Evolutionary conservation across 2,113 vertebrate species (phyloP).

Genomic region (Pachyramphus minor): DNA sequence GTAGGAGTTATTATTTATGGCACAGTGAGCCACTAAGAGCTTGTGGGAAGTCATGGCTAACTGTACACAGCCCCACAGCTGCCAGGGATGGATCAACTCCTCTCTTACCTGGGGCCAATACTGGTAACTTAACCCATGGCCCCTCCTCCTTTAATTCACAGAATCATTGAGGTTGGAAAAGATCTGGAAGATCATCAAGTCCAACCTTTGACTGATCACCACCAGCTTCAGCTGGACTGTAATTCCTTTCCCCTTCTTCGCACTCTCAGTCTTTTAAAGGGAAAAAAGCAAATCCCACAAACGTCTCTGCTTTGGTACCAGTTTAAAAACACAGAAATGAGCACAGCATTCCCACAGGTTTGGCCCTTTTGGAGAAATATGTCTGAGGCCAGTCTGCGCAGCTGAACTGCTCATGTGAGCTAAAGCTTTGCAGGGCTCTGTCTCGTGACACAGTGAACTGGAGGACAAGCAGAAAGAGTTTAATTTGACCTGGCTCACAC

Average conservation of each 20-base stretch:
- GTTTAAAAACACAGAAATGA: not conserved
- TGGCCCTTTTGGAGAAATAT: not conserved
- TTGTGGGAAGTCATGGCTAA: not conserved
- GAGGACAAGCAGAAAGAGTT: not conserved
- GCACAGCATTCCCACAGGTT: not conserved
- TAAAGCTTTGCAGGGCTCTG: not conserved
- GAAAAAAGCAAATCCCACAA: not conserved
- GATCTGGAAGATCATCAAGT: not conserved
- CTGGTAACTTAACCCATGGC: not conserved
- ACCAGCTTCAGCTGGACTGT: not conserved
- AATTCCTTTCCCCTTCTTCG: not conserved
- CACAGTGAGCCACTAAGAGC: not conserved
- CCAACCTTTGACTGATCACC: not conserved
- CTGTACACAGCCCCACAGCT: not conserved
- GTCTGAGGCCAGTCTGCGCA: too few relatives aligned
- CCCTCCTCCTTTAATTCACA: not conserved
- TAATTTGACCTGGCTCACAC: not conserved
- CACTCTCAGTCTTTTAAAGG: not conserved
- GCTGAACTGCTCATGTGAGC: not conserved
- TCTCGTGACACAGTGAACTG: not conserved
- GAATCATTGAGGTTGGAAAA: fast-evolving
- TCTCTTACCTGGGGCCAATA: not conserved
- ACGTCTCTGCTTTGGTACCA: not conserved
- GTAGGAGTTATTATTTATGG: slow-evolving; percentile 28
- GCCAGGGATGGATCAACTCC: not conserved